These are phyloP conservation scores for Saguinus midas DNA, from an alignment of 2,113 vertebrate species.

Conservation along the genomic window DNA sequence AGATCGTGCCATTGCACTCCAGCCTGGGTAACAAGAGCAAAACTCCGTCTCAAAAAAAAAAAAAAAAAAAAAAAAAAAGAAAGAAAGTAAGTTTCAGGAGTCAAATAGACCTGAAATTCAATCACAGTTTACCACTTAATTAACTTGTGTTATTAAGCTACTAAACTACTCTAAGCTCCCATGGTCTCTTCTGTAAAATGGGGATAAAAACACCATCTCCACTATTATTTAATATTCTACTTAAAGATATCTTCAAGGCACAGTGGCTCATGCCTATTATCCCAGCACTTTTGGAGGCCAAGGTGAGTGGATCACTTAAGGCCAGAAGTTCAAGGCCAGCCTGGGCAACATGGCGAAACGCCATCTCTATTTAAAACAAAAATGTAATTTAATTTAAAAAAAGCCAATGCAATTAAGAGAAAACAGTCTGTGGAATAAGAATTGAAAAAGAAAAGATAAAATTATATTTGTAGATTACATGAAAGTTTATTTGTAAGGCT, in stretches of 20 bases:
- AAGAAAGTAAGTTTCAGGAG: background rate
- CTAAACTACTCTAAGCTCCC: background rate
- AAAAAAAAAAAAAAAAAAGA: no score
- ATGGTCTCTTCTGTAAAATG: background rate
- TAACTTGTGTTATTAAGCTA: background rate
- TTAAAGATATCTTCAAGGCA: background rate
- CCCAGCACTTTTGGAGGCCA: no score
- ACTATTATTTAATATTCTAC: slow-evolving; percentile 2
- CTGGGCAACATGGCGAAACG: no score
- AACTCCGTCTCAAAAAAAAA: no score
- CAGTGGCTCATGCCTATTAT: no score
- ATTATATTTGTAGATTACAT: background rate
- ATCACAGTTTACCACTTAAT: background rate
- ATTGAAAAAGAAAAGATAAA: slow-evolving; percentile 4
- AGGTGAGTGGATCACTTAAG: no score
- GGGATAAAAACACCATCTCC: background rate
- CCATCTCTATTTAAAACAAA: no score
- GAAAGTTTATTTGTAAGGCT: background rate
- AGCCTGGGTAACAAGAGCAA: no score
- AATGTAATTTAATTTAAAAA: no score
- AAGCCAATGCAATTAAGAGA: background rate
- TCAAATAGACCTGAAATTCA: slow-evolving; percentile 39
- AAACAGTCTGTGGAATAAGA: background rate
- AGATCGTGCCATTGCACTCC: no score
- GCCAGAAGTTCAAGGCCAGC: no score